Conservation (phyloP, 2,797 vertebrate genomes). For the Hipposideros larvatus region DNA sequence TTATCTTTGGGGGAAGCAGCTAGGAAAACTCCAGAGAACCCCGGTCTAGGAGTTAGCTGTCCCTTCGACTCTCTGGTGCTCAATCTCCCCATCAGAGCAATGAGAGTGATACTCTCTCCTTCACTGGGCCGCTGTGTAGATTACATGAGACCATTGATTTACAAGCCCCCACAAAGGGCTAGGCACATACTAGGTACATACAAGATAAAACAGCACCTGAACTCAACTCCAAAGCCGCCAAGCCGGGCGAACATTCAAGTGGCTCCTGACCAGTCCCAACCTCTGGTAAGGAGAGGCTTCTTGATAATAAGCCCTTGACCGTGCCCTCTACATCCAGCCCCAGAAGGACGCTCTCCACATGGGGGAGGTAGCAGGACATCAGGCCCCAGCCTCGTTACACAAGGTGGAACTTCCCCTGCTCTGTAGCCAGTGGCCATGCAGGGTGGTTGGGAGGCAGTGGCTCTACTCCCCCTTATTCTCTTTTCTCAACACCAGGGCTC, state of each 20-base stretch:
- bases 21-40: not conserved
- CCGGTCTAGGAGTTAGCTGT: not conserved
- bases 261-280: not conserved
- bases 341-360: not conserved
- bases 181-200: accelerated
- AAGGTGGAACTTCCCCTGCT: not conserved
- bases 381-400: not conserved
- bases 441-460: too few species aligned
- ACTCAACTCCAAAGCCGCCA: not conserved
- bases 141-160: not conserved
- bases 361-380: not conserved
- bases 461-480: not conserved
- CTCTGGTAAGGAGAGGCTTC: not conserved
- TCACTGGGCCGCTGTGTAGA: not conserved
- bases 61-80: not conserved
- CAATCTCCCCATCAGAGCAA: not conserved
- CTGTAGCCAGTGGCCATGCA: not conserved
- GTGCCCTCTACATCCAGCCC: not conserved
- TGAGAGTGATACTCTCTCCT: not conserved
- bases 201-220: not conserved
- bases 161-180: not conserved
- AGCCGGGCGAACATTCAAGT: not conserved
- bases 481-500: not conserved
- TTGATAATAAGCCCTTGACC: not conserved
- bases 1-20: not conserved